Percentiles rank a stretch among this genome's conserved stretches.
Evolutionary conservation across 2,113 vertebrate genomes (phyloP).

Genomic region (Bungarus multicinctus): DNA sequence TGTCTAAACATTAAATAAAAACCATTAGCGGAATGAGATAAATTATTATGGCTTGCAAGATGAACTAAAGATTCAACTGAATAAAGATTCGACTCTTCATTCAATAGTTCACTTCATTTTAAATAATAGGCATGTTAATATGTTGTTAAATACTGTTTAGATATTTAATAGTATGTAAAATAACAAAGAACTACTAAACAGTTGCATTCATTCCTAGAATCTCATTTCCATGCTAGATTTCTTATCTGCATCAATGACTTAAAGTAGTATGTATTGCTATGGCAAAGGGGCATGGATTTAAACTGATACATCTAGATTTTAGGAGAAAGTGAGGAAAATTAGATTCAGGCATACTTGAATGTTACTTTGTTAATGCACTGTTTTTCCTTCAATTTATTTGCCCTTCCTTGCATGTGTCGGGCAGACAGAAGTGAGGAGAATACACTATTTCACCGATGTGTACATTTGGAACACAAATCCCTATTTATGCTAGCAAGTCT

Average conservation of each 20-base stretch:
- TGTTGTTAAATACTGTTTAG: not conserved
- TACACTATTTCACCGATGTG: not conserved
- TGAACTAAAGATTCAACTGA: not conserved
- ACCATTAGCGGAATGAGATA: not conserved
- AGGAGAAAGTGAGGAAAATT: not conserved
- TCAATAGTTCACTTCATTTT: not conserved
- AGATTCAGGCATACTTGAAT: not conserved
- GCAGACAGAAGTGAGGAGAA: not conserved
- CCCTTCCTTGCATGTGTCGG: not conserved
- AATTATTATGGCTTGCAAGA: not conserved
- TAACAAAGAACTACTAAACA: not conserved
- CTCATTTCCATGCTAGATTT: not conserved
- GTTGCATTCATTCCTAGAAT: not conserved
- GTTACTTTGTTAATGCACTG: not conserved
- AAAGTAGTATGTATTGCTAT: not conserved
- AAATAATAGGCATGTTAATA: not conserved
- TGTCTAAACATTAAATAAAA: not conserved
- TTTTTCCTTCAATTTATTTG: not conserved
- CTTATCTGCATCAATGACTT: not conserved
- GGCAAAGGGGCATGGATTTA: not conserved
- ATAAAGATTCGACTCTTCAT: not conserved
- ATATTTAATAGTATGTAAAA: not conserved
- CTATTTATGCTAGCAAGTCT: not conserved
- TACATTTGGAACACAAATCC: not conserved
- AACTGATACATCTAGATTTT: not conserved